Base-by-base conservation (phyloP, 2,113 vertebrate species). In the Hassar affinis region DNA sequence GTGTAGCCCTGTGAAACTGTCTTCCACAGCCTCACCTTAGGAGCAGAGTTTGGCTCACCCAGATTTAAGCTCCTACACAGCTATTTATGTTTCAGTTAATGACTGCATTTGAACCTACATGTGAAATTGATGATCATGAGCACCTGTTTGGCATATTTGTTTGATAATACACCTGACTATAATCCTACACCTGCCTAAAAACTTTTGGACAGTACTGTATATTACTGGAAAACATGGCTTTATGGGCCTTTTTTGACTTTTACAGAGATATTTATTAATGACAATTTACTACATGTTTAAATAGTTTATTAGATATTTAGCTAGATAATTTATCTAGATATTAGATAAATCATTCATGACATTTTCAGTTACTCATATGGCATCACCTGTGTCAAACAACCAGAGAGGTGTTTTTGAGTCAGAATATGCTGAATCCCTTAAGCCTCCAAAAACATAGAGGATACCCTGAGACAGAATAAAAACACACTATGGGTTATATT, bases 391-490 rank as follows among this genome's bases (percentile, higher is more conserved):
- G 79, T 95, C 91, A 81, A 95, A 96, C 27, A 94, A 92, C 96
- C 96, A 96, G 54, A 96, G 93, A 62, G 95, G 94, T 86, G 85
- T 92, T 89, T 88, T 94, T 62, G 83, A 83, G 75, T 87, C 83
- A 0, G 91, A 93, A 87, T 95, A 96, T 20, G 92, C 92, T 69
- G 94, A 95, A 88, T 96, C 95, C 91, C 95, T 80, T 93, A 95
- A 90, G 15, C 95, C 96, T 80, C 96, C 96, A 84, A 96, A 96
- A 86, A 96, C 88, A 20, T 91, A 96, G 18, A 97, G 89, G 61
- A 91, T 88, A 12, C 91, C 93, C 96, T 96, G 90, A 20, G 85
- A 85, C 54, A 47, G 5, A 71, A 83, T 22, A 47, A 61, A 85
- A 51, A 0, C 8, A 59, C 59, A 71, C 57, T 27, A 47, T 78